Evolutionary conservation across 2,113 vertebrate genomes (phyloP).

Genomic region (Saguinus midas): DNA sequence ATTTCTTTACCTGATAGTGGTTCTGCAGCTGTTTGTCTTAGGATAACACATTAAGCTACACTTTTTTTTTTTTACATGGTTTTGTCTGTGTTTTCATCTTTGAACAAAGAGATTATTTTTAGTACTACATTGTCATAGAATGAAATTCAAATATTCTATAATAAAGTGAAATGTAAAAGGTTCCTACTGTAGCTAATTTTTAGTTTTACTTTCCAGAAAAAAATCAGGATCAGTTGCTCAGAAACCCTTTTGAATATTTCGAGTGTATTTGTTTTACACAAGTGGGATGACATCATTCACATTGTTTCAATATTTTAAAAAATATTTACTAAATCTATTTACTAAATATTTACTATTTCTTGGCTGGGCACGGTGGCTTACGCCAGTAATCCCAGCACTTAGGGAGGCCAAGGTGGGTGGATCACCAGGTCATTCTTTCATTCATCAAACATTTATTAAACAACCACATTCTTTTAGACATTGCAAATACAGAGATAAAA

Average conservation of each 20-base stretch:
- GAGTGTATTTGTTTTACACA: neutral
- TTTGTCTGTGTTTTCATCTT: neutral
- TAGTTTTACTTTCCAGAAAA: neutral
- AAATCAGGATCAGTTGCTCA: neutral
- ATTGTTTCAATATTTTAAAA: neutral
- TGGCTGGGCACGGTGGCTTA: no score
- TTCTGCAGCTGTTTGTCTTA: neutral
- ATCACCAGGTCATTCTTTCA: no score
- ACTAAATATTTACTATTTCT: neutral
- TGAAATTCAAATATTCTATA: neutral
- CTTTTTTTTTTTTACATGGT: neutral
- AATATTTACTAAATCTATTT: neutral
- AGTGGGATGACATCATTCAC: neutral
- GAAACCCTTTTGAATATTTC: neutral
- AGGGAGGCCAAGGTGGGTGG: no score
- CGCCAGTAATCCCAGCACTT: no score
- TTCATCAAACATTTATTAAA: neutral
- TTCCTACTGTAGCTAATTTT: neutral
- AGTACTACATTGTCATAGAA: neutral
- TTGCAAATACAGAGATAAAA: neutral
- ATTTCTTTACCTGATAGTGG: neutral
- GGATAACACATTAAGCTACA: neutral
- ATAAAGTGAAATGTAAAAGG: neutral
- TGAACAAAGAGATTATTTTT: neutral
- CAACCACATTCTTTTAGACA: neutral